Base-by-base conservation (phyloP, 2,113 vertebrate species). In the Pan paniscus region DNA sequence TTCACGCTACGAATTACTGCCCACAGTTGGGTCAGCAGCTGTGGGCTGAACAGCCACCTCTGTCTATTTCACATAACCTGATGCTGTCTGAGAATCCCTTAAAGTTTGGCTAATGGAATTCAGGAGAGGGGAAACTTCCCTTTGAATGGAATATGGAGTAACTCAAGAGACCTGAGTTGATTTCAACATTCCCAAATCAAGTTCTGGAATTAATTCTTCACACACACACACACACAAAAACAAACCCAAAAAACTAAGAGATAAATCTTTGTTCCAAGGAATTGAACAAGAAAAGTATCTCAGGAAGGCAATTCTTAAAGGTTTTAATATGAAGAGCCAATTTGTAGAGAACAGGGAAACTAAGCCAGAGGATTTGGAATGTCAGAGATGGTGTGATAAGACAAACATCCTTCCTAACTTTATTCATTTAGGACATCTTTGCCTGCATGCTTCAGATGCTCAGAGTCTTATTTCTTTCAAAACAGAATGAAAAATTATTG, bases 151-250 rank as follows among this genome's bases (percentile, higher is more conserved):
- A 96, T 83, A 50, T 61, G 92, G 94, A 98, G 79, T 93, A 97
- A 92, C 93, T 90, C 57, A 72, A 92, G 94, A 94, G 96, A 97
- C 48, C 83, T 0, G 1, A 96, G 95, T 98, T 96, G 98, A 10
- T 0, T 97, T 98, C 97, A 97, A 97, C 96, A 80, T 98, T 98
- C 97, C 97, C 93, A 98, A 98, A 98, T 98, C 97, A 97, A 98
- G 98, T 98, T 98, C 98, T 97, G 94, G 83, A 78, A 94, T 93
- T 98, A 98, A 98, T 98, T 98, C 97, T 98, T 98, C 96, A 95
- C 88, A 40, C 40, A 40, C 40, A 40, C 40, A 40, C 38, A 38
- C 13, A 6, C 17, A 68, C 14, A 17, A 13, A 98, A 98, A 98
- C 89, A 72, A 43, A 43, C 43, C 43, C 25, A 70, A 18, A 70